Conservation (phyloP, 2,888 invertebrate species). For the Macaria liturata region DNA sequence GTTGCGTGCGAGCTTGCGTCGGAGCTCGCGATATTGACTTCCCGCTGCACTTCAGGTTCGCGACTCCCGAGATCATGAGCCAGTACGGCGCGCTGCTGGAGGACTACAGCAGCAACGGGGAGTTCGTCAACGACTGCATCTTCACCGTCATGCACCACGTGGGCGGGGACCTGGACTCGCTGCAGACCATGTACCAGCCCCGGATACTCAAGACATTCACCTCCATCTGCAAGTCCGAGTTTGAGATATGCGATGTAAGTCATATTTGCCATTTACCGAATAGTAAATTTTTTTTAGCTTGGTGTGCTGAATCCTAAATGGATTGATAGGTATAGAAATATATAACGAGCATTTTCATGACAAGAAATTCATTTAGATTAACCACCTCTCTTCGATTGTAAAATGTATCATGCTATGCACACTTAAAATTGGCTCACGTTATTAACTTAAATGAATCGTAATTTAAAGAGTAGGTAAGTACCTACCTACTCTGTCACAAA, state of each 20-base stretch:
- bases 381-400: no score
- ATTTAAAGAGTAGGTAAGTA: no score
- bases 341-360: no score
- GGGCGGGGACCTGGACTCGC: conserved; percentile 87
- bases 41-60: conserved; percentile 81
- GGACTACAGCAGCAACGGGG: conserved; percentile 87
- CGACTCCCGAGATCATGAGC: conserved; percentile 88
- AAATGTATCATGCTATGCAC: no score
- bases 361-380: no score
- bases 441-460: no score
- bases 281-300: no score
- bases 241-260: conserved; percentile 88
- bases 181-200: conserved; percentile 89
- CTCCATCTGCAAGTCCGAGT: conserved; percentile 89
- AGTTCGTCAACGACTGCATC: conserved; percentile 90
- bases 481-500: no score
- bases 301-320: no score
- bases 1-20: no score
- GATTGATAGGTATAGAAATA: no score
- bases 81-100: conserved; percentile 89
- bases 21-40: conserved; percentile 2
- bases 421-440: no score
- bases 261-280: conserved; percentile 24
- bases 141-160: conserved; percentile 95
- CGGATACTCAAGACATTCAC: conserved; percentile 89